These are phyloP conservation scores for Drosophila seclusa DNA, from an alignment of 2,888 invertebrate species.

Conservation along the genomic window DNA sequence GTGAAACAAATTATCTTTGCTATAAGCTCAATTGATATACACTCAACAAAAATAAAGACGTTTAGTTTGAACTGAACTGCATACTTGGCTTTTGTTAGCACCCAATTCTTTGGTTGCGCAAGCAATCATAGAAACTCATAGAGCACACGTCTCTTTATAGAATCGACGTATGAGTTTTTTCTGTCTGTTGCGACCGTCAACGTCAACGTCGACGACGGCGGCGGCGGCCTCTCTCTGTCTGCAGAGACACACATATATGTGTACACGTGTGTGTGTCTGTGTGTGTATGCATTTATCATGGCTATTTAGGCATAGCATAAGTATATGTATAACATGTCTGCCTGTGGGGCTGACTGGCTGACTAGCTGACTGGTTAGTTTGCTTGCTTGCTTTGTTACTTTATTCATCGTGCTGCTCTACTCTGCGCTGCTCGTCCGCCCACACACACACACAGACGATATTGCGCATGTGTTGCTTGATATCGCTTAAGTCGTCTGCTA, in stretches of 20 bases:
- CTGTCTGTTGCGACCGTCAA: constrained; percentile 22
- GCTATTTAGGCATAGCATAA: constrained; percentile 55
- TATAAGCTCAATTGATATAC: background rate
- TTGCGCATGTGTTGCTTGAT: constrained; percentile 68
- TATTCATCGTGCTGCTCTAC: constrained; percentile 50
- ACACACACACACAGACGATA: constrained; percentile 56
- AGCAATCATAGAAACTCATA: constrained; percentile 22
- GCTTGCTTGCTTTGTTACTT: constrained; percentile 27
- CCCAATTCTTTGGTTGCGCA: constrained; percentile 22
- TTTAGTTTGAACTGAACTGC: background rate
- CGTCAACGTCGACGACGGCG: background rate
- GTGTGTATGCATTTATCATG: constrained; percentile 23
- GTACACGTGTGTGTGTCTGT: background rate
- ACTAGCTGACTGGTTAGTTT: constrained; percentile 11
- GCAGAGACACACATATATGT: constrained; percentile 28
- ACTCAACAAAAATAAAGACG: background rate
- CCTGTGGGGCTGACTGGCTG: constrained; percentile 27
- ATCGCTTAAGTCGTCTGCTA: constrained; percentile 82
- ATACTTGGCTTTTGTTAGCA: constrained; percentile 6
- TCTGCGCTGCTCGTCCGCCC: constrained; percentile 38
- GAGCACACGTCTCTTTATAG: constrained; percentile 18
- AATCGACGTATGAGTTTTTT: constrained; percentile 9
- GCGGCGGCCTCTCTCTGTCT: constrained; percentile 19
- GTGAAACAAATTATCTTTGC: background rate
- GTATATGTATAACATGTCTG: constrained; percentile 62